Evolutionary conservation across 2,888 invertebrate species (phyloP).

Genomic region (Zaprionus lineosus): DNA sequence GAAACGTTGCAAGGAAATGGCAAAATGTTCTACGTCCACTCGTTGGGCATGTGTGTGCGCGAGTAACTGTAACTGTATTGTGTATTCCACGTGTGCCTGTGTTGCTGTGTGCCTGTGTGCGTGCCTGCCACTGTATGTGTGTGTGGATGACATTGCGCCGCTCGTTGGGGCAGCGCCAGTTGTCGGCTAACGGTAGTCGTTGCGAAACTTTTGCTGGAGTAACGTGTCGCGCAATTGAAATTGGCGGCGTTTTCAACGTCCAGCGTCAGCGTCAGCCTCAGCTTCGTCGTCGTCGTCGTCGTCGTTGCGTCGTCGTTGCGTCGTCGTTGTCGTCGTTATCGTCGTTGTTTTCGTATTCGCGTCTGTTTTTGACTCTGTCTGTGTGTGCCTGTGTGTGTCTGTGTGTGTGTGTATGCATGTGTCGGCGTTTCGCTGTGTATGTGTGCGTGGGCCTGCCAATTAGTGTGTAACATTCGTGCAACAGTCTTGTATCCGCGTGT

Average conservation of each 20-base stretch:
- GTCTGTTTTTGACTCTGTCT: conserved; percentile 8
- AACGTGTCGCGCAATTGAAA: conserved; percentile 80
- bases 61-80: conserved; percentile 17
- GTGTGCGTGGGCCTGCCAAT: conserved; percentile 52
- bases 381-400: conserved; percentile 4
- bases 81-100: conserved; percentile 2
- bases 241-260: conserved; percentile 69
- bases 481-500: conserved; percentile 46
- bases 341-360: conserved; percentile 47
- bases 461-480: conserved; percentile 60
- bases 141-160: conserved; percentile 70
- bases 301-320: no score
- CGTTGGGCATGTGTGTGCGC: conserved; percentile 37
- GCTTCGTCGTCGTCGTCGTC: conserved; percentile 15
- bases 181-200: conserved; percentile 79
- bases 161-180: conserved; percentile 73
- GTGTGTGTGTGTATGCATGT: conserved; percentile 3
- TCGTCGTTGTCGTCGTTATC: conserved; percentile 20
- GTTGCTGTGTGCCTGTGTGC: conserved; percentile 19
- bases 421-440: conserved; percentile 3
- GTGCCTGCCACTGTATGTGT: conserved; percentile 37
- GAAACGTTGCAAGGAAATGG: conserved; percentile 73
- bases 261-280: conserved; percentile 33
- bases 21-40: conserved; percentile 71
- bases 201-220: conserved; percentile 82